Conservation (phyloP, 2,797 vertebrate genomes). For the Callimico goeldii region DNA sequence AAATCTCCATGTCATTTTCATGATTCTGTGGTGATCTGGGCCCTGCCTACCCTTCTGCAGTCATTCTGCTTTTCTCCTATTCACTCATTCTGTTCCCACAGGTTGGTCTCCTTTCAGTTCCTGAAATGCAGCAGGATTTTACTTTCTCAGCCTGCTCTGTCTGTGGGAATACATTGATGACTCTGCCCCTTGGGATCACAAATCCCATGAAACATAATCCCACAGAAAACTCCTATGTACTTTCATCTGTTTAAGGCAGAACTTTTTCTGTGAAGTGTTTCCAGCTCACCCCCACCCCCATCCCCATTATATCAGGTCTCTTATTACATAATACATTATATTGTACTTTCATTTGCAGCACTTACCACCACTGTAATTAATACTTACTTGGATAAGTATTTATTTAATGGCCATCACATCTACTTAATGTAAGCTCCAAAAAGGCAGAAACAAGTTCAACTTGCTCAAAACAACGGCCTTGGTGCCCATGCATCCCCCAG, state of each 20-base stretch:
- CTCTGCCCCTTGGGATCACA: neutral
- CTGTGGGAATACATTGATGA: neutral
- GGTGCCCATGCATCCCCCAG: neutral
- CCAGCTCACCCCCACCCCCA: neutral
- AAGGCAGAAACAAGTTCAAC: neutral
- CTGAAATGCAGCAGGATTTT: neutral
- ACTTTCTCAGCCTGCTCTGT: neutral
- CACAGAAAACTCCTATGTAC: neutral
- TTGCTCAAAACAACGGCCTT: too few species aligned
- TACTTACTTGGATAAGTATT: neutral
- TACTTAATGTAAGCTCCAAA: neutral
- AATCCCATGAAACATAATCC: neutral
- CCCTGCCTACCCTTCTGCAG: neutral
- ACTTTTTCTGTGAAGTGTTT: neutral
- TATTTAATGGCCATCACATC: neutral
- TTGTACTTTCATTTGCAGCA: neutral
- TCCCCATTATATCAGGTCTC: neutral
- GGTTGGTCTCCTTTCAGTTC: neutral
- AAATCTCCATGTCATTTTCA: neutral
- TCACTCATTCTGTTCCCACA: neutral
- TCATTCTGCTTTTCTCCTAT: neutral
- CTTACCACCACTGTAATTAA: neutral
- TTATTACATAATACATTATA: neutral
- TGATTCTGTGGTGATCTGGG: too few species aligned
- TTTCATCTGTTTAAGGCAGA: neutral